Base-by-base conservation (phyloP, 2,113 vertebrate species). In the Bubalus kerabau region DNA sequence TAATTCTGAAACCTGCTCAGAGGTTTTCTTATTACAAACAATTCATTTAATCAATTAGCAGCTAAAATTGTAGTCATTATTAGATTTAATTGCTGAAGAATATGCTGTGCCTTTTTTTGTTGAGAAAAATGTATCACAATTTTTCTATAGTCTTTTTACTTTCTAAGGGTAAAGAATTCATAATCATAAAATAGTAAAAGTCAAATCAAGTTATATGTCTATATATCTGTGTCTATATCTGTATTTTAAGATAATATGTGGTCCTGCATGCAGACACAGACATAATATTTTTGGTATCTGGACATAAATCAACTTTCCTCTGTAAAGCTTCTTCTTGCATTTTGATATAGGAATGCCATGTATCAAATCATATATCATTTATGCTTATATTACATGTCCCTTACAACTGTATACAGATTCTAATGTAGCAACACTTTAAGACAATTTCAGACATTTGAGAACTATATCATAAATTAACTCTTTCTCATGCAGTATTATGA, bases 121-220 rank as follows among this genome's bases (percentile, higher is more conserved):
- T 94, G 28, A 91, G 93, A 97, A 98, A 98, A 96, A 91, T 62
- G 88, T 94, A 96, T 98, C 60, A 62, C 74, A 76, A 48, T 64
- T 28, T 82, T 95, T 94, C 28, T 97, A 64, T 95, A 96, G 95
- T 57, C 80, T 98, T 98, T 98, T 97, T 98, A 96, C 96, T 98
- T 97, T 98, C 93, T 97, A 97, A 99, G 92, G 96, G 96, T 92
- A 98, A 98, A 97, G 97, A 84, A 90, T 98, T 98, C 98, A 54
- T 98, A 97, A 94, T 97, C 57, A 96, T 97, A 97, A 97, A 87
- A 81, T 30, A 97, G 40, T 80, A 96, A 97, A 94, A 95, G 40
- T 36, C 52, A 97, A 97, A 82, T 60, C 10, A 90, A 98, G 97
- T 64, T 43, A 46, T 36, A 4, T 67, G 46, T 82, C 3, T 82